Percentiles rank a stretch among this genome's conserved stretches.
phyloP scores from a whole-genome alignment of 2,888 invertebrate genomes.

The Macrophya annulata region DNA sequence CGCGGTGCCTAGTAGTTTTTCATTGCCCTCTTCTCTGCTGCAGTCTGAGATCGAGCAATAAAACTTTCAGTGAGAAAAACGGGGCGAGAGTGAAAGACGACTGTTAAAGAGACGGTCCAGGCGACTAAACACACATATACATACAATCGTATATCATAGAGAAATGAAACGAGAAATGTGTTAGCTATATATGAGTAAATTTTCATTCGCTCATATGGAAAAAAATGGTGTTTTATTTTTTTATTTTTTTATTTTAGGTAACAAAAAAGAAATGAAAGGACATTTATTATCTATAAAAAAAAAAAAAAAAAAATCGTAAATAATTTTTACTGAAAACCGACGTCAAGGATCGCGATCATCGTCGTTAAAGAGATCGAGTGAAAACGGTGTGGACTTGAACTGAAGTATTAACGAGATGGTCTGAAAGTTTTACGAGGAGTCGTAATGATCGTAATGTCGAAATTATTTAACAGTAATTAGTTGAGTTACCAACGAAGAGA shows the following conservation, averaged over 20 bases:
- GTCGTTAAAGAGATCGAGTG: background rate
- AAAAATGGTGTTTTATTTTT: background rate
- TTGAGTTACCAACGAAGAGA: background rate
- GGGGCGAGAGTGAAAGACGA: conserved; percentile 3
- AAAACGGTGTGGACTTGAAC: background rate
- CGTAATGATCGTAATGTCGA: conserved; percentile 35
- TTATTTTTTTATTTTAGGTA: background rate
- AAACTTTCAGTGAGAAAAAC: conserved; percentile 24
- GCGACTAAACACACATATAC: conserved; percentile 12
- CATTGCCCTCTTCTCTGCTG: background rate
- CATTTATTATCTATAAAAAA: background rate
- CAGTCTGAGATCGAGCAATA: conserved; percentile 10
- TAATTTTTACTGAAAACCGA: background rate
- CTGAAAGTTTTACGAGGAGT: conserved; percentile 33
- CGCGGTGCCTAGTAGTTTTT: conserved; percentile 32
- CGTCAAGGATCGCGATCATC: background rate
- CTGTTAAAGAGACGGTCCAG: conserved; percentile 2
- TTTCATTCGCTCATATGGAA: background rate
- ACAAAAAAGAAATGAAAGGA: conserved; percentile 32
- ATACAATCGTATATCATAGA: conserved; percentile 19
- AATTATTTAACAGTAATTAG: conserved; percentile 45
- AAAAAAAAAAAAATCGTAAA: no score
- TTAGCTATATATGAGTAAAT: background rate
- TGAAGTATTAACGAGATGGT: background rate
- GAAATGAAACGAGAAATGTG: background rate